A percentile compares a stretch with the other conserved stretches of the same genome.
Conservation (phyloP, 2,113 vertebrate species). For the Ptilorrhoa leucosticta region DNA sequence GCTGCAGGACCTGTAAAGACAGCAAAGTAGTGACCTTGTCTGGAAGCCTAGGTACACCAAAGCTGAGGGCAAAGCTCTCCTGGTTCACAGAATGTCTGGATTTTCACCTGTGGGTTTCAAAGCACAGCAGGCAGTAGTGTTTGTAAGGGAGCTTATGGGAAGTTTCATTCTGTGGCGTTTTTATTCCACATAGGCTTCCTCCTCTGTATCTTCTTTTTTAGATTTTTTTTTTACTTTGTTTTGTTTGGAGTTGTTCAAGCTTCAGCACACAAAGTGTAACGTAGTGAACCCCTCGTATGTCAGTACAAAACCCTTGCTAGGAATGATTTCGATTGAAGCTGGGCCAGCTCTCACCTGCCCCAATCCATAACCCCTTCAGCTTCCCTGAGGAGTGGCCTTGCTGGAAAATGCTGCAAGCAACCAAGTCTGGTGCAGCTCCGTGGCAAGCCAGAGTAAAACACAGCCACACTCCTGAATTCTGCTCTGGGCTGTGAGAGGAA, state of each 20-base stretch:
- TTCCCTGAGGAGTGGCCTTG: fast-evolving
- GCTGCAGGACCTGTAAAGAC: not conserved
- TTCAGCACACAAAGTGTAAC: not conserved
- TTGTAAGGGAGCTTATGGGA: not conserved
- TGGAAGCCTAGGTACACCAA: not conserved
- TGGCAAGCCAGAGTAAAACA: not conserved
- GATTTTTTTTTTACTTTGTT: not conserved
- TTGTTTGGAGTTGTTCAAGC: not conserved
- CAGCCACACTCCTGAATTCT: not conserved
- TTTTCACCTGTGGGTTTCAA: not conserved
- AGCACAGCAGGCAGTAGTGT: not conserved
- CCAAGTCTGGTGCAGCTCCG: fast-evolving
- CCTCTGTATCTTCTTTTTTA: not conserved
- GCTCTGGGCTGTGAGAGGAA: not conserved
- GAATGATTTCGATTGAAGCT: not conserved
- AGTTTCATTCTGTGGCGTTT: not conserved
- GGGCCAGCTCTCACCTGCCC: not conserved
- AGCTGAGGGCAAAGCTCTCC: not conserved
- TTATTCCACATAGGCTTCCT: not conserved
- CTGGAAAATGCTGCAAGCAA: not conserved
- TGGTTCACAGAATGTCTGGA: not conserved
- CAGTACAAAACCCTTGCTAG: not conserved
- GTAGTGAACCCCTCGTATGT: not conserved
- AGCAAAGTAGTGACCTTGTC: not conserved
- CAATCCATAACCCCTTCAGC: not conserved